Evolutionary conservation across 2,888 invertebrate genomes (phyloP), one percentile per base, ranked within the genome.

Genomic region (Oxyscelio sp.): DNA sequence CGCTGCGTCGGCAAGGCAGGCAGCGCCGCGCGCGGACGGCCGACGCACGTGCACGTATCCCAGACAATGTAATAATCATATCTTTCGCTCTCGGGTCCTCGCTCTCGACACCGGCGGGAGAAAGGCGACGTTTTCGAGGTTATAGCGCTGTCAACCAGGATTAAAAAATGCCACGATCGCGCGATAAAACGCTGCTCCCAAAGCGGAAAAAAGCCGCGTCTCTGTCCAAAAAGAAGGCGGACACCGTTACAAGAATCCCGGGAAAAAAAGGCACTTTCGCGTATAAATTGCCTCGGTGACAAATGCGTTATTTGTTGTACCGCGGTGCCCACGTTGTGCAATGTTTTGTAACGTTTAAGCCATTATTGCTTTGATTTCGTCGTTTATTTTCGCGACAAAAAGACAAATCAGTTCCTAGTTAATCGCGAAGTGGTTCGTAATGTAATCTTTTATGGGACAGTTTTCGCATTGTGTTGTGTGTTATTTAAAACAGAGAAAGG

Each of bases 101-200:
- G 63, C 40, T 52, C 52, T 24, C 21, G 27, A 13, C 27, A 43
- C 68, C 34, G 50, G 43, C 65, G 66, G 54, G 74, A 81, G 81
- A 81, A 81, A 81, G 81, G 81, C 74, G 31, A 48, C 34, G 45
- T 66, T 61, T 81, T 74, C 81, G 81, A 74, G 63, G 74, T 81
- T 74, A 81, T 61, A 81, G 59, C 61, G 61, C 74, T 81, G 80
- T 74, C 80, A 81, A 74, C 43, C 73, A 73, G 73, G 65, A n/a
- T 79, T 65, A 65, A 71, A 79, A 74, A 81, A 74, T 66, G 52
- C 74, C 59, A 54, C 43, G 70, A 70, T 63, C 61, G 61, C 45
- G 52, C 70, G 63, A 70, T 54, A 63, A 78, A 70, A 45, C 43
- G 43, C 19, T 22, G 34, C 50, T 11, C 43, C 56, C n/a, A n/a